Evolutionary conservation across 2,797 vertebrate species (phyloP).

Genomic region (Eulemur coronatus): DNA sequence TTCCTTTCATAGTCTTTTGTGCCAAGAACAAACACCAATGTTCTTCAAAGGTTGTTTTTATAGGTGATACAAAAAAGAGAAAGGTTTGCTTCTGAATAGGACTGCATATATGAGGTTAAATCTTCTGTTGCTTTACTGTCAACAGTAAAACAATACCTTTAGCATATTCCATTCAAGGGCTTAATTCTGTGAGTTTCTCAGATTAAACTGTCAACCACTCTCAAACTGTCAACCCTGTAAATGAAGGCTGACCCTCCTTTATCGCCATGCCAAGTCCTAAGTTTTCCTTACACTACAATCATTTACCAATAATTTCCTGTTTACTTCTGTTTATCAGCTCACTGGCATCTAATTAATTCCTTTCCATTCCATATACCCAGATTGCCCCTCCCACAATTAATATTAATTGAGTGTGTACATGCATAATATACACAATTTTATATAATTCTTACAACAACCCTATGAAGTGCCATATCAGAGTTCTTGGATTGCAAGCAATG

Average conservation of each 20-base stretch:
- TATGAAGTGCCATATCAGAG: not conserved
- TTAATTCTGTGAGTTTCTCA: not conserved
- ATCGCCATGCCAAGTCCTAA: not conserved
- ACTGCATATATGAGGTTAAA: not conserved
- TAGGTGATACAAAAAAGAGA: not conserved
- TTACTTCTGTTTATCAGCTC: not conserved
- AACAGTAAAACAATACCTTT: not conserved
- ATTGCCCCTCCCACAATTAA: not conserved
- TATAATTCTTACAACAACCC: not conserved
- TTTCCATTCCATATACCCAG: not conserved
- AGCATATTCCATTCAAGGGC: not conserved
- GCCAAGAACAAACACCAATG: conserved; percentile 49
- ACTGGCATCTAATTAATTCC: not conserved
- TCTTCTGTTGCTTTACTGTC: not conserved
- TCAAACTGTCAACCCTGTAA: not conserved
- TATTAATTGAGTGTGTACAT: not conserved
- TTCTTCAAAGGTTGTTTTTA: conserved; percentile 41
- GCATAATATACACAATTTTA: not conserved
- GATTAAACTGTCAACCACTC: not conserved
- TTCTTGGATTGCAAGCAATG: not conserved
- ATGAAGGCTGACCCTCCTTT: not conserved
- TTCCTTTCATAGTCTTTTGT: conserved; percentile 55
- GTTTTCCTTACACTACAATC: not conserved
- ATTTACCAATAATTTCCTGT: not conserved
- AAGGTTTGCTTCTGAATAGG: conserved; percentile 10